phyloP scores from a whole-genome alignment of 92 coral and sea anemone genomes.

The Porites lobata region DNA sequence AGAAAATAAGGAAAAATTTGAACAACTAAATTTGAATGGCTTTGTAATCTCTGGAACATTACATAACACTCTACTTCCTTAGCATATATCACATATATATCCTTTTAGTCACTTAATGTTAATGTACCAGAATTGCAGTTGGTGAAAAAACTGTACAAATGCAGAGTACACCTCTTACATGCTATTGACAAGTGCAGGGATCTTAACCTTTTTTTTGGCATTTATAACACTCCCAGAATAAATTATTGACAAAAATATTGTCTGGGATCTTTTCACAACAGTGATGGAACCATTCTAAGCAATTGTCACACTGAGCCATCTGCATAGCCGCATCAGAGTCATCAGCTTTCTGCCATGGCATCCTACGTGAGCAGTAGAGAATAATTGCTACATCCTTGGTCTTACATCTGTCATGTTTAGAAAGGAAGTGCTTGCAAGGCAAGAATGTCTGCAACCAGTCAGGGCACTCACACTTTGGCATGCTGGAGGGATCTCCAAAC shows the following conservation, averaged over 20 bases:
- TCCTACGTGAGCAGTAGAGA: constrained; percentile 18
- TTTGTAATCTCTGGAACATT: no score
- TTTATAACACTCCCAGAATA: constrained; percentile 13
- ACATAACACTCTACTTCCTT: no score
- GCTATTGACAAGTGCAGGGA: no score
- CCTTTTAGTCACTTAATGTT: no score
- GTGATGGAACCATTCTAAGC: constrained; percentile 10
- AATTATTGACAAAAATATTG: not conserved
- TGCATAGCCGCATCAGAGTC: not conserved
- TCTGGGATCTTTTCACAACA: constrained; percentile 27
- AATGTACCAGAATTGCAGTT: no score
- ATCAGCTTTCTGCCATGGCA: constrained; percentile 32
- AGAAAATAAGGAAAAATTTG: no score
- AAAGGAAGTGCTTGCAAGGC: constrained; percentile 72
- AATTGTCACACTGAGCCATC: constrained; percentile 32
- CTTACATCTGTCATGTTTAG: constrained; percentile 10
- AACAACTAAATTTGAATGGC: no score
- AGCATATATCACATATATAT: no score
- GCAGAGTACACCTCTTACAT: no score
- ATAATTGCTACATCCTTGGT: not conserved
- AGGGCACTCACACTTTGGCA: constrained; percentile 55
- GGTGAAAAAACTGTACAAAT: no score
- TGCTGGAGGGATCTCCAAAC: constrained; percentile 41
- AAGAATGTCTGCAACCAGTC: constrained; percentile 57
- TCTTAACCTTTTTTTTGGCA: not conserved